Evolutionary conservation across 2,888 invertebrate species (phyloP).

Genomic region (Chrysodeixis includens): DNA sequence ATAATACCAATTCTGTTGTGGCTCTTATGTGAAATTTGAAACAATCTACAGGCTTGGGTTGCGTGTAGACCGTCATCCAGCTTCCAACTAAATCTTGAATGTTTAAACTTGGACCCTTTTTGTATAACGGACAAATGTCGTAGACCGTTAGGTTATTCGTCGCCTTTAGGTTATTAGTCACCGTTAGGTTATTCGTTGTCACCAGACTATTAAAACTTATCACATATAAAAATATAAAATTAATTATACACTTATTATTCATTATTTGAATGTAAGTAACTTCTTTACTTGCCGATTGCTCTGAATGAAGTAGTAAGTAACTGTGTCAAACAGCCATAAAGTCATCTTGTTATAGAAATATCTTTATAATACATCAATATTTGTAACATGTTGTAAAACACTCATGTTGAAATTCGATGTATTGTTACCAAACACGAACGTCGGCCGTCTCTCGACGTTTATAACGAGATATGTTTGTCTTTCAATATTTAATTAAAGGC

Average conservation of each 20-base stretch:
- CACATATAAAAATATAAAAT: conserved; percentile 28
- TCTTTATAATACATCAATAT: conserved; percentile 32
- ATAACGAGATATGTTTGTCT: background rate
- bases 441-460: background rate
- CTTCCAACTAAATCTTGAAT: conserved; percentile 62
- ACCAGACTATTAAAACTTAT: conserved; percentile 32
- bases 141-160: conserved; percentile 25
- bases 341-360: conserved; percentile 28
- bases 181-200: conserved; percentile 23
- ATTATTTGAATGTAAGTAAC: conserved; percentile 44
- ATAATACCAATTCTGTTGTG: conserved; percentile 63
- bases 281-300: conserved; percentile 35
- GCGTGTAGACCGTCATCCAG: conserved; percentile 67
- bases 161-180: conserved; percentile 23
- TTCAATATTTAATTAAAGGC: background rate
- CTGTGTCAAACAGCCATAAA: conserved; percentile 2
- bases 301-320: conserved; percentile 15
- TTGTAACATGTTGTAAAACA: conserved; percentile 24
- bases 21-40: conserved; percentile 63
- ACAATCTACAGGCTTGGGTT: conserved; percentile 61
- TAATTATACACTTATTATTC: conserved; percentile 43
- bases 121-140: conserved; percentile 52
- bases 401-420: conserved; percentile 36
- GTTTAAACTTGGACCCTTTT: conserved; percentile 50
- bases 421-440: conserved; percentile 36